Evolutionary conservation across 1,140 invertebrate genomes (phyloP).

Genomic region (Trachelipus rathkii): DNA sequence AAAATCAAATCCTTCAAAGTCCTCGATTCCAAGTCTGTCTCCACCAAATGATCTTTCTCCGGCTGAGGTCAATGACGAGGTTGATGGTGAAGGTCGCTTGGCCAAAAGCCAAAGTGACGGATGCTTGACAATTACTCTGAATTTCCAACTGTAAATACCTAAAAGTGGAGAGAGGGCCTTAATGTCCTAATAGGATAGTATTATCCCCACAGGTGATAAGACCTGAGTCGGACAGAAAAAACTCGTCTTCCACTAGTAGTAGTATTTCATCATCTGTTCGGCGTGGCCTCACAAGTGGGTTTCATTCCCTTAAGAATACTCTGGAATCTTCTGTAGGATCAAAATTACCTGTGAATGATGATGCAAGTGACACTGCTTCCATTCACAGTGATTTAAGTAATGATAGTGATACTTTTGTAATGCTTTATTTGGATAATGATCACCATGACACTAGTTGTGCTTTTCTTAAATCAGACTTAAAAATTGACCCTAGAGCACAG

Average conservation of each 20-base stretch:
- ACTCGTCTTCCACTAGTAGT: not conserved
- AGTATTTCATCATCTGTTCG: conserved; percentile 25
- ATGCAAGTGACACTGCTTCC: conserved; percentile 49
- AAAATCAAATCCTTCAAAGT: not conserved
- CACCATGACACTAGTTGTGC: conserved; percentile 11
- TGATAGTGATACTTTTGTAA: conserved; percentile 54
- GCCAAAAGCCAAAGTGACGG: conserved; percentile 47
- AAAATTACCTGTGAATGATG: conserved; percentile 33
- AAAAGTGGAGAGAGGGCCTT: not conserved
- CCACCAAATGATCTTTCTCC: not conserved
- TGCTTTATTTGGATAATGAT: conserved; percentile 49
- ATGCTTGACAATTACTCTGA: conserved; percentile 8
- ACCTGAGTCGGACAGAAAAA: not conserved
- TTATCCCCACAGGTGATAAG: not conserved
- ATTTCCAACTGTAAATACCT: conserved; percentile 11
- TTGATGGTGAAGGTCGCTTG: conserved; percentile 46
- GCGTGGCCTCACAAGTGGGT: conserved; percentile 38
- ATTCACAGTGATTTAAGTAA: conserved; percentile 53
- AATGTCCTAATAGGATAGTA: not conserved
- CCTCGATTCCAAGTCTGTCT: not conserved
- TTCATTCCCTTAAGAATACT: conserved; percentile 37
- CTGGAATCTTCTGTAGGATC: conserved; percentile 44
- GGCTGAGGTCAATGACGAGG: not conserved
- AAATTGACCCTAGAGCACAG: not conserved
- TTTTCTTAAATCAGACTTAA: not conserved